Percentiles rank a stretch among this genome's conserved stretches.
Conservation (phyloP, 35 echinoderm and acorn worm species). For the Patiria miniata region DNA sequence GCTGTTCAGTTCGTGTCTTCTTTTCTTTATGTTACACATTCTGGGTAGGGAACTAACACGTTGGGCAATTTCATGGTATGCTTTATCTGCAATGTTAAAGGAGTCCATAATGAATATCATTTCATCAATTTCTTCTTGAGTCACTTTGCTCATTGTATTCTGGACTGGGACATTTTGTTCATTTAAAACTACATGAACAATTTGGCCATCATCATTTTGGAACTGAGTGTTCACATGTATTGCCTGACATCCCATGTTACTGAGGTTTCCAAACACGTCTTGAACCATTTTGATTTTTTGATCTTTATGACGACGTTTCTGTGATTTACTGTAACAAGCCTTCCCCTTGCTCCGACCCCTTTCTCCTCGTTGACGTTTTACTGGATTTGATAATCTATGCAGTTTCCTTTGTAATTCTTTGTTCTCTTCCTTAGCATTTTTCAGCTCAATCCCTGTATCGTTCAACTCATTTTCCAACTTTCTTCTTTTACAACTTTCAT, state of each 20-base stretch:
- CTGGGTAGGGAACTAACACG: constrained; percentile 15
- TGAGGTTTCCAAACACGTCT: neutral
- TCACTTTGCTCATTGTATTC: neutral
- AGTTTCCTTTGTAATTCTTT: constrained; percentile 49
- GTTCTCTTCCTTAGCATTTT: constrained; percentile 36
- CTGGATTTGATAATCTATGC: constrained; percentile 37
- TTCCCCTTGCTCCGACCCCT: constrained; percentile 45
- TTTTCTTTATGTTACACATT: constrained; percentile 28
- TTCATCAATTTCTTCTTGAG: constrained; percentile 40
- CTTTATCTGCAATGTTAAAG: constrained; percentile 40
- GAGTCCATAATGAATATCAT: constrained; percentile 72
- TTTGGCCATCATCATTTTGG: constrained; percentile 52
- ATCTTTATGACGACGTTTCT: constrained; percentile 41
- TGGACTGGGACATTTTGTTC: neutral
- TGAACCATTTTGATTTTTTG: constrained; percentile 15
- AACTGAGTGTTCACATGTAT: constrained; percentile 18
- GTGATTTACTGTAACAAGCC: constrained; percentile 40
- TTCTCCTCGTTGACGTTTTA: constrained; percentile 37
- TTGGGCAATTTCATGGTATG: constrained; percentile 61
- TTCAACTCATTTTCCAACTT: constrained; percentile 20
- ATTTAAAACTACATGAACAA: constrained; percentile 15
- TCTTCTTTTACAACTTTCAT: constrained; percentile 42
- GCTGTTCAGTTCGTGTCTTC: constrained; percentile 40
- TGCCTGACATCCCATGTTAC: constrained; percentile 2
- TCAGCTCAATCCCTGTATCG: constrained; percentile 13